Base-by-base conservation (phyloP, 2,797 vertebrate species). In the Hypotaenidia okinawae region DNA sequence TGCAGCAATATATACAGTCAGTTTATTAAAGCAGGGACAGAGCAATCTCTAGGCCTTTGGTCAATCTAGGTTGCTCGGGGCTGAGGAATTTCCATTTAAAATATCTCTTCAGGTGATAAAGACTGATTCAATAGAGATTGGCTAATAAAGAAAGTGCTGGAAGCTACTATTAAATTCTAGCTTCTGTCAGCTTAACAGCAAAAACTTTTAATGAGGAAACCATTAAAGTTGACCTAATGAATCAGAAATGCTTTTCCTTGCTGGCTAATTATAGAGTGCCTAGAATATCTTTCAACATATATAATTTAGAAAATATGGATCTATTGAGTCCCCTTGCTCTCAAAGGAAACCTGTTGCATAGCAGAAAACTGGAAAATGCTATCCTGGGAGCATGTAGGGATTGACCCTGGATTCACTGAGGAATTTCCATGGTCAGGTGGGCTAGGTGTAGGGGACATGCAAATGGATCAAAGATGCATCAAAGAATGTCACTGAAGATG, bases 41-140 rank as follows among this genome's bases (percentile, higher is more conserved):
- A 89, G 72, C 96, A 94, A 94, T 97, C 95, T 95, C 84, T 75
- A 94, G 87, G 96, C 84, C 81, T 96, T 90, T 95, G 97, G 97
- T 97, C 97, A 97, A 97, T 97, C 96, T 96, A 78, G 89, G 97
- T 98, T 98, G 97, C 97, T 97, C 11, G 18, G 97, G 97, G 96
- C 96, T 90, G 92, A 96, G 90, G 97, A 97, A 98, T 98, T 98
- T 97, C 97, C 95, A 97, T 97, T 97, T 97, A 97, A 97, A 97
- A 97, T 94, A 93, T 95, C 84, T 97, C 95, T 97, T 96, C 94
- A 97, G 97, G 97, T 97, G 97, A 97, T 98, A 97, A 97, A 97
- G 96, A 95, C 91, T 83, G 97, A 96, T 97, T 97, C 97, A 97
- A 97, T 96, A 93, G 97, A 97, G 96, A 97, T 91, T 47, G 14